Base-by-base conservation (phyloP, 2,797 vertebrate genomes). In the Novumbra hubbsi region DNA sequence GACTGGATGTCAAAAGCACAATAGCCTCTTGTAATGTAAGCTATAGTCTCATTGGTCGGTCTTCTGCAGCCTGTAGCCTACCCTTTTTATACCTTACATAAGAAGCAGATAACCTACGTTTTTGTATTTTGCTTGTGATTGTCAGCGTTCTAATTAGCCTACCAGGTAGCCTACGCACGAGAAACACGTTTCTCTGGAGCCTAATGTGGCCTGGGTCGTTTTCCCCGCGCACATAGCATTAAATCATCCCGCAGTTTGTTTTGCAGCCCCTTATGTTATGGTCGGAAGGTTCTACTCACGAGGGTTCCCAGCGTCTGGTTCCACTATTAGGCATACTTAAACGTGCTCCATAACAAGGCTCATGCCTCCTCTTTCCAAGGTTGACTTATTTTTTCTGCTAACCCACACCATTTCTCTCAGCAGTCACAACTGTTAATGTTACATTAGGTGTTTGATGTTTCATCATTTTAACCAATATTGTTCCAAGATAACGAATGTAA, bases 211-310 rank as follows among this genome's bases (percentile, higher is more conserved):
- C 52, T 62, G 76, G 79, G 76, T 86, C 85, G 86, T 86, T 85
- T 83, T 81, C 76, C 78, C 77, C 79, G 72, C 80, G 74, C 85
- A 73, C 69, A 68, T 78, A 49, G 75, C 83, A 80, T 88, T 82
- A 89, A 89, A 90, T 91, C 82, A 87, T 87, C 86, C 80, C 80
- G 80, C 70, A 74, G 38, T 77, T 81, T 83, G 83, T 86, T 85
- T 85, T 81, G 74, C 83, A 84, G 73, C 85, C 71, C 82, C 86
- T 78, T 87, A 80, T 88, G 85, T 89, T 92, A 80, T 87, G 86
- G 87, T 89, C 85, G 64, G 81, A 69, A 68, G 83, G 73, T 73
- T 80, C 73, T 71, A 78, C 77, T 75, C 80, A 78, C 24, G 55
- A 60, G 55, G 21, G 55, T 83, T 72, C 80, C 81, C 77, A 81